Evolutionary conservation across 2,888 invertebrate genomes (phyloP).

Genomic region (Agonopterix alstromeriana): DNA sequence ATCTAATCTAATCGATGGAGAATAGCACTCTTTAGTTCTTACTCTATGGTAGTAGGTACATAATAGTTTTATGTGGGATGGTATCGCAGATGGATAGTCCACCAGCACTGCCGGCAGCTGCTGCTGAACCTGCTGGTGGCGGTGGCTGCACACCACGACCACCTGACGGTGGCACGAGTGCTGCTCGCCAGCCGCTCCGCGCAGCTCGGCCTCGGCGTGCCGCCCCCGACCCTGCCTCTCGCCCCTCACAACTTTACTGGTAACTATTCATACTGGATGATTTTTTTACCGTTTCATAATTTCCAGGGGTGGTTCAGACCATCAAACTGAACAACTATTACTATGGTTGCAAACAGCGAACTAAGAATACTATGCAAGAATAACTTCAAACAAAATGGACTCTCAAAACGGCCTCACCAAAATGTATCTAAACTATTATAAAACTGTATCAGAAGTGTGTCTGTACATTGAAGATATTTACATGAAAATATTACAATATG

Average conservation of each 20-base stretch:
- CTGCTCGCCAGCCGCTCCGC: slow-evolving; percentile 88
- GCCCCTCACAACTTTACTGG: slow-evolving; percentile 88
- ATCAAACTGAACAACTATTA: too few relatives aligned
- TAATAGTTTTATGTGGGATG: neutral
- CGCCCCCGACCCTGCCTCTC: slow-evolving; percentile 82
- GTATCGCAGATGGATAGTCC: slow-evolving; percentile 84
- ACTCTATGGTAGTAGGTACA: neutral
- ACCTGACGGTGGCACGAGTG: slow-evolving; percentile 90
- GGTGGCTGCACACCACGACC: slow-evolving; percentile 92
- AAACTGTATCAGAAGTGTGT: too few relatives aligned
- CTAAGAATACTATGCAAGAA: too few relatives aligned
- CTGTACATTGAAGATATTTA: too few relatives aligned
- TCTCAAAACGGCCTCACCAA: too few relatives aligned
- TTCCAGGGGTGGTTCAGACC: too few relatives aligned
- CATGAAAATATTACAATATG: too few relatives aligned
- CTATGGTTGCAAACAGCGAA: too few relatives aligned
- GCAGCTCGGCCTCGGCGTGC: slow-evolving; percentile 83
- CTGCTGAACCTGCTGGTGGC: slow-evolving; percentile 94
- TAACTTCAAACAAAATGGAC: too few relatives aligned
- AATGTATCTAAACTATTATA: too few relatives aligned
- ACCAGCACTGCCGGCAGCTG: slow-evolving; percentile 96
- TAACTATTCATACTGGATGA: slow-evolving; percentile 33
- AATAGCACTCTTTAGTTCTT: neutral
- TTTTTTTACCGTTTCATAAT: too few relatives aligned
- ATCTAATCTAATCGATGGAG: too few relatives aligned